phyloP scores from a whole-genome alignment of 2,113 vertebrate species.

The Sterrhoptilus dennistouni region DNA sequence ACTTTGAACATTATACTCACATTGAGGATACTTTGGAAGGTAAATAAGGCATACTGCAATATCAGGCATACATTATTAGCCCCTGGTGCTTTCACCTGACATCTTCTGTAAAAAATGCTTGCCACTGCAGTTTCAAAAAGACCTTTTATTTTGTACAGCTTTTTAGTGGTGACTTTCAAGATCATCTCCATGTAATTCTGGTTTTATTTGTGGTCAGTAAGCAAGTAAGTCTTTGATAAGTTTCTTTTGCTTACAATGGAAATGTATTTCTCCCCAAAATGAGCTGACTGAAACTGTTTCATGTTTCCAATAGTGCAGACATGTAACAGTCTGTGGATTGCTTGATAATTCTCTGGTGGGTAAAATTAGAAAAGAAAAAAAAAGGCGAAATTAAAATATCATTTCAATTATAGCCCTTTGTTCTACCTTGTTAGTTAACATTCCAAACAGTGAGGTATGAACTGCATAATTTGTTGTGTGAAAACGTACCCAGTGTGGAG shows the following conservation, averaged over 20 bases:
- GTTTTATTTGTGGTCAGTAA: background rate
- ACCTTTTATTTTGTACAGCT: background rate
- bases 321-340: background rate
- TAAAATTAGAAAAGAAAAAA: background rate
- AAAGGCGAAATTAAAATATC: background rate
- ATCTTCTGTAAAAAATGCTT: background rate
- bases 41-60: background rate
- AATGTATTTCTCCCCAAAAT: background rate
- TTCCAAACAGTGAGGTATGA: background rate
- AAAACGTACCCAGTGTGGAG: background rate
- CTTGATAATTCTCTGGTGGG: background rate
- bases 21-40: background rate
- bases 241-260: background rate
- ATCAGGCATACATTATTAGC: background rate
- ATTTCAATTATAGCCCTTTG: background rate
- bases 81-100: background rate
- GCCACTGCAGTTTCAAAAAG: background rate
- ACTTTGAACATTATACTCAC: background rate
- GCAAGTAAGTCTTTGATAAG: background rate
- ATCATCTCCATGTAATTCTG: background rate
- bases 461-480: slow-evolving; percentile 13
- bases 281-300: background rate
- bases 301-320: background rate
- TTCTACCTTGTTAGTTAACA: slow-evolving; percentile 33
- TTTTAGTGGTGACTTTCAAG: background rate